Base-by-base conservation (phyloP, 2,113 vertebrate genomes). In the Sardina pilchardus region DNA sequence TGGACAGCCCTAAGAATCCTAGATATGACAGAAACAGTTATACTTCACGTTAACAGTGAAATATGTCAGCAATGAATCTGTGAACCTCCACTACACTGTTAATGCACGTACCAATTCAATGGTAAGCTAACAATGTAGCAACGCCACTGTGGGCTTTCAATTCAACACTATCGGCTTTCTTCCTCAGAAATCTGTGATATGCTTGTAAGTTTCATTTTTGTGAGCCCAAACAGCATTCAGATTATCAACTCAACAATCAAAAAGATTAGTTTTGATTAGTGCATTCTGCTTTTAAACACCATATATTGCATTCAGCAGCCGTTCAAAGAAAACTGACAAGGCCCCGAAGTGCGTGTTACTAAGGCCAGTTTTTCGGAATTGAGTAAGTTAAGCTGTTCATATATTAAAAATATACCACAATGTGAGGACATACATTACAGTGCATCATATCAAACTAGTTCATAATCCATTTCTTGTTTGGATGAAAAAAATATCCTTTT, bases 201-300 rank as follows among this genome's bases (percentile, higher is more conserved):
- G 89, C 86, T 89, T 84, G 86, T 89, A 87, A 81, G 81, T 85
- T 86, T 89, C 50, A 88, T 87, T 86, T 84, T 93, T 85, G 86
- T 92, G 90, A 89, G 85, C 91, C 90, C 90, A 91, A 93, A 91
- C 92, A 94, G 89, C 90, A 89, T 94, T 91, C 86, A 50, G 88
- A 83, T 90, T 92, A 91, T 89, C 92, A 92, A 92, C 91, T 91
- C 91, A 93, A 95, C 92, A 94, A 94, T 95, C 93, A 94, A 86
- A 93, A 93, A 94, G 92, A 93, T 90, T 92, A 85, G 91, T 92
- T 89, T 87, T 92, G 93, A 92, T 88, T 87, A 93, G 93, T 93
- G 92, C 91, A 93, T 91, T 93, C 89, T 82, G 86, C 89, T 89
- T 86, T 85, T 91, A 86, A 84, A 83, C 87, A 89, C 88, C 87